Evolutionary conservation across 2,888 invertebrate genomes (phyloP).

Genomic region (Drosophila algonquin): DNA sequence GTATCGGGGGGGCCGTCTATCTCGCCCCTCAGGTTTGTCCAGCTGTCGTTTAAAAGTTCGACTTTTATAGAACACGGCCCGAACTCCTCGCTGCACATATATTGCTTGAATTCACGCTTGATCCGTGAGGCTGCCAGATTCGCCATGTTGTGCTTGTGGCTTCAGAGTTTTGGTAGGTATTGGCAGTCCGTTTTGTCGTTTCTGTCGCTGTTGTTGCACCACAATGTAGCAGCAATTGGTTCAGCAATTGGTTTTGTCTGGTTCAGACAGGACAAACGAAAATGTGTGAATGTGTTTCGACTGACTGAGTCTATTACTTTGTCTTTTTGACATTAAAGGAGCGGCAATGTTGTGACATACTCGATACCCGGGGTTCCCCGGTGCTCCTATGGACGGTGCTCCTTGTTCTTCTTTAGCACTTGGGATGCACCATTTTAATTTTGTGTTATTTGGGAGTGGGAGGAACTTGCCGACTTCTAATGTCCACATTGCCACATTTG

Average conservation of each 20-base stretch:
- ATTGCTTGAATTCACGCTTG: slow-evolving; percentile 99
- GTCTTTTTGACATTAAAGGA: too few species aligned
- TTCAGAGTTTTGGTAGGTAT: too few species aligned
- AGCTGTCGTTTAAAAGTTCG: slow-evolving; percentile 94
- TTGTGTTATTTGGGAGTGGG: too few species aligned
- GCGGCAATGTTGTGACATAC: too few species aligned
- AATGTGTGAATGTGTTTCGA: too few species aligned
- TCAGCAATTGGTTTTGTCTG: slow-evolving; percentile 5
- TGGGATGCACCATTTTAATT: too few species aligned
- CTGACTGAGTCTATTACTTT: too few species aligned
- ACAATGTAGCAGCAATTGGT: slow-evolving; percentile 6
- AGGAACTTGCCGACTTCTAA: too few species aligned
- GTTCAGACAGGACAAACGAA: not conserved
- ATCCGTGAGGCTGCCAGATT: slow-evolving; percentile 98
- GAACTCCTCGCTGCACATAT: slow-evolving; percentile 98
- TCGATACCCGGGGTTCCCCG: too few species aligned
- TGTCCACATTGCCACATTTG: too few species aligned
- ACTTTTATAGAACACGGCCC: slow-evolving; percentile 94
- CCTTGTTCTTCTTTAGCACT: too few species aligned
- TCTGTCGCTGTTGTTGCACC: slow-evolving; percentile 1
- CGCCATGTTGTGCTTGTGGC: slow-evolving; percentile 86
- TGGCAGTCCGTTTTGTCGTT: slow-evolving; percentile 3
- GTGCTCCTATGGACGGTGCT: too few species aligned
- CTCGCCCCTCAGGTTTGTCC: slow-evolving; percentile 95
- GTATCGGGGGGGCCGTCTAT: slow-evolving; percentile 99